Percentiles rank a stretch among this genome's conserved stretches.
phyloP scores from a whole-genome alignment of 2,888 invertebrate species.

The Hypolimnas misippus region DNA sequence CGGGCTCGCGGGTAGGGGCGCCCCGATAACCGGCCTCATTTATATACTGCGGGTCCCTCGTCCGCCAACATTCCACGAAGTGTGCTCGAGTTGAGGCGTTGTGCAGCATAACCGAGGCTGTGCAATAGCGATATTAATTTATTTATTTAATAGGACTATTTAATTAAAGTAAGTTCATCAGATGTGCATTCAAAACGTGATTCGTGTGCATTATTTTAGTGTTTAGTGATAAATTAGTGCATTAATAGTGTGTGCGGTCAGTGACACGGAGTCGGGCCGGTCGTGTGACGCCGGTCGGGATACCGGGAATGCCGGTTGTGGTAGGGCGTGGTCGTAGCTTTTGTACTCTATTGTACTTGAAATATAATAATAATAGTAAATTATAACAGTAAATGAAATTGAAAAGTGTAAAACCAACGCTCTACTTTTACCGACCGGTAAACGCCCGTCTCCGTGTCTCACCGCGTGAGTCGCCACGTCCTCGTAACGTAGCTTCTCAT shows the following conservation, averaged over 20 bases:
- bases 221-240: slow-evolving; percentile 47
- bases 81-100: slow-evolving; percentile 78
- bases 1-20: slow-evolving; percentile 81
- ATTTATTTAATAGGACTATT: slow-evolving; percentile 83
- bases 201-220: slow-evolving; percentile 53
- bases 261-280: slow-evolving; percentile 68
- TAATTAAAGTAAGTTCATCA: slow-evolving; percentile 79
- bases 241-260: slow-evolving; percentile 71
- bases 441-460: slow-evolving; percentile 54
- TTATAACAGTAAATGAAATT: slow-evolving; percentile 6
- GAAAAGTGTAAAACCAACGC: slow-evolving; percentile 48
- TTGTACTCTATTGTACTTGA: slow-evolving; percentile 39
- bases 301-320: slow-evolving; percentile 73
- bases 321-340: slow-evolving; percentile 81
- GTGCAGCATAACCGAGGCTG: slow-evolving; percentile 80
- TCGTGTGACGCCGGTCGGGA: slow-evolving; percentile 59
- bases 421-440: slow-evolving; percentile 62
- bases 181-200: slow-evolving; percentile 56
- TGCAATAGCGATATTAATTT: slow-evolving; percentile 80
- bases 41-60: slow-evolving; percentile 82
- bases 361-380: background rate
- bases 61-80: slow-evolving; percentile 80
- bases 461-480: slow-evolving; percentile 71
- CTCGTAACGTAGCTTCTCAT: slow-evolving; percentile 54
- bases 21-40: slow-evolving; percentile 81